Percentiles rank a stretch among this genome's conserved stretches.
Evolutionary conservation across 2,888 invertebrate genomes (phyloP).

Genomic region (Aplocera efformata): DNA sequence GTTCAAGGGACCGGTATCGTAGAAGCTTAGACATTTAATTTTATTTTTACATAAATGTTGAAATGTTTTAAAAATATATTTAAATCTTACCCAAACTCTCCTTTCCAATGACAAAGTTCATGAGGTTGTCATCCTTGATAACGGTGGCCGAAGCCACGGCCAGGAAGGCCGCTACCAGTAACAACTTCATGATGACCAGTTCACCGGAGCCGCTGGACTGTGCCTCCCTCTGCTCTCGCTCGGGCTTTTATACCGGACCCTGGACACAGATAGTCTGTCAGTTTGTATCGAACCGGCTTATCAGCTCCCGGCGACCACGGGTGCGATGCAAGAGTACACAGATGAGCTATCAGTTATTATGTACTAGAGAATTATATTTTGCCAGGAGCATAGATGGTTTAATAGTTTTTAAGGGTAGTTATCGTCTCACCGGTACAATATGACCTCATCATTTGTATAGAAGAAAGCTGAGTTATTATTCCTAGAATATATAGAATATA

Average conservation of each 20-base stretch:
- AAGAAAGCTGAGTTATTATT: too few species aligned
- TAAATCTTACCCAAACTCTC: conserved; percentile 53
- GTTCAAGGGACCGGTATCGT: too few species aligned
- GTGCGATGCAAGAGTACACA: conserved; percentile 1
- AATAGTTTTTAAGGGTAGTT: conserved; percentile 5
- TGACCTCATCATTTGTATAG: too few species aligned
- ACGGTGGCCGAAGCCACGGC: conserved; percentile 56
- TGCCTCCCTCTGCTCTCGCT: conserved; percentile 22
- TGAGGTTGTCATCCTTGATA: conserved; percentile 48
- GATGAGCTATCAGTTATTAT: background rate
- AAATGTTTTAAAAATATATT: background rate
- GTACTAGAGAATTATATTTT: background rate
- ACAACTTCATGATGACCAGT: conserved; percentile 46
- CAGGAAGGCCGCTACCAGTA: conserved; percentile 49
- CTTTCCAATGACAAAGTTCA: conserved; percentile 50
- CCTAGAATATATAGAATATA: too few species aligned
- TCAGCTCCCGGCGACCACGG: background rate
- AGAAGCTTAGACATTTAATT: too few species aligned
- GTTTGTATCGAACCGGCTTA: background rate
- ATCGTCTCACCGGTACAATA: too few species aligned
- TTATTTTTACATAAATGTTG: too few species aligned
- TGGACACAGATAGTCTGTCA: conserved; percentile 1
- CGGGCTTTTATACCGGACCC: conserved; percentile 48
- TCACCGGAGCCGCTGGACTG: conserved; percentile 37
- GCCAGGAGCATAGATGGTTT: conserved; percentile 2